Base-by-base conservation (phyloP, 2,113 vertebrate species). In the Megaleporinus macrocephalus region DNA sequence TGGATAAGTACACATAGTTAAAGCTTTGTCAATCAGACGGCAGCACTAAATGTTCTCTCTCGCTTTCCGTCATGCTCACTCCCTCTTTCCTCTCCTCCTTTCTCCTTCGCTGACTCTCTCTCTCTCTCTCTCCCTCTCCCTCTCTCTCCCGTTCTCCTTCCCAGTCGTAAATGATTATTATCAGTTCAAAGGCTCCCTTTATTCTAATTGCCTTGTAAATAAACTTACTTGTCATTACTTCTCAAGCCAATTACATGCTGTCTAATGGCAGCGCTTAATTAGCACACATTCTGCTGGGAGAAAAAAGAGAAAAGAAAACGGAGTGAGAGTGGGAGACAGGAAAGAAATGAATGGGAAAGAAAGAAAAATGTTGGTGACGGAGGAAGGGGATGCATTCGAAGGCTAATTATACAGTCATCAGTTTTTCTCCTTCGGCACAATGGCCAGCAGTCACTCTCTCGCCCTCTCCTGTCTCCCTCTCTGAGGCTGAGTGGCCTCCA, bases 221-320 rank as follows among this genome's bases (percentile, higher is more conserved):
- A 95, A 94, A 95, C 94, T 92, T 94, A 92, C 93, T 94, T 94
- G 93, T 94, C 94, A 94, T 95, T 94, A 93, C 93, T 95, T 95
- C 93, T 94, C 93, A 95, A 92, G 91, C 93, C 93, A 95, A 95
- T 94, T 95, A 95, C 90, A 94, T 90, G 91, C 91, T 93, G 93
- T 92, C 93, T 95, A 95, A 95, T 95, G 91, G 91, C 93, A 93
- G 91, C 69, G 90, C 93, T 94, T 94, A 94, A 95, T 94, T 95
- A 94, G 93, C 90, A 92, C 88, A 93, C 92, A 92, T 91, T 94
- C 92, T 92, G 90, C 84, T 88, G 90, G 66, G 49, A 75, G 33
- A 81, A 66, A 74, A 70, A n/a, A 53, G 59, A 15, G 20, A 51
- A 6, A 51, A 18, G 15, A 18, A 51, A 18, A 51, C 86, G 88